Evolutionary conservation across 23 tunicate species (phyloP).

Genomic region (Diplosoma virens): DNA sequence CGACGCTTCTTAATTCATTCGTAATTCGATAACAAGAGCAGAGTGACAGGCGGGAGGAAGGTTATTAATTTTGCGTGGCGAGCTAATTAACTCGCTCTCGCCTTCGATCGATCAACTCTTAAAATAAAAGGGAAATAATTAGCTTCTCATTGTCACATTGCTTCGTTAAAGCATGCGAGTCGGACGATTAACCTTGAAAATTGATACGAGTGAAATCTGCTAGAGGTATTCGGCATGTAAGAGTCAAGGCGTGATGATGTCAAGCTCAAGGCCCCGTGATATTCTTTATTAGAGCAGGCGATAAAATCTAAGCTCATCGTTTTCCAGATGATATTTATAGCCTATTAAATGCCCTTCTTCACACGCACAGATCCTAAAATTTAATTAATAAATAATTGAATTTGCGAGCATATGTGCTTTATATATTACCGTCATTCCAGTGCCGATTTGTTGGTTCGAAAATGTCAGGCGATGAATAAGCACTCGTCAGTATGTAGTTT

Average conservation of each 20-base stretch:
- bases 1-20: background rate
- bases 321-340: conserved; percentile 21
- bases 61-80: conserved; percentile 23
- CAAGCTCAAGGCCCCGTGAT: no score
- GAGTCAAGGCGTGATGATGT: no score
- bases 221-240: background rate
- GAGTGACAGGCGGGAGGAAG: background rate
- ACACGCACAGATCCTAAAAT: background rate
- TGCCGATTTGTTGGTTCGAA: background rate
- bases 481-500: background rate
- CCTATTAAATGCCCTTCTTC: background rate
- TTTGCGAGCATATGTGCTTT: conserved; percentile 9
- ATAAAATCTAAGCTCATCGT: conserved; percentile 14
- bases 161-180: background rate
- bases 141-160: conserved; percentile 8
- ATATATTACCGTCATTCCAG: conserved; percentile 20
- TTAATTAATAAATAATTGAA: conserved; percentile 34
- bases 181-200: background rate
- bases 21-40: conserved; percentile 1
- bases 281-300: background rate
- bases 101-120: conserved; percentile 1
- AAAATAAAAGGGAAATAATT: conserved; percentile 24
- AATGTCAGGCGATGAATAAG: background rate
- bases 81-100: conserved; percentile 26
- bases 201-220: background rate